These are phyloP conservation scores for Proales similis DNA, from an alignment of 1,140 invertebrate genomes.

Conservation along the genomic window DNA sequence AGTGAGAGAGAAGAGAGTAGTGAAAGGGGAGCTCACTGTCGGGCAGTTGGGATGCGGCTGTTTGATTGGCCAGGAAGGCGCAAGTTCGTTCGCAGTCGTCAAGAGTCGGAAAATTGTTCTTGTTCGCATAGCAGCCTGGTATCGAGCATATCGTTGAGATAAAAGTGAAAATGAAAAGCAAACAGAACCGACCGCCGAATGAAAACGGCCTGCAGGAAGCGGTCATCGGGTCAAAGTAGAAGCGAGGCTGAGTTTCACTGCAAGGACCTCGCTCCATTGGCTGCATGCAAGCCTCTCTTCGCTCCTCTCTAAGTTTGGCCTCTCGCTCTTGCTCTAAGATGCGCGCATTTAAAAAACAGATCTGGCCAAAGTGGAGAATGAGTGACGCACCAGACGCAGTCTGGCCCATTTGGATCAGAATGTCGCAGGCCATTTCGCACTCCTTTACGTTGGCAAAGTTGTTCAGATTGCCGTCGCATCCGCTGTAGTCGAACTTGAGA, in stretches of 20 bases:
- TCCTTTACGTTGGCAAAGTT: constrained; percentile 73
- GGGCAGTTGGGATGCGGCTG: too few species aligned
- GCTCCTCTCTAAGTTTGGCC: background rate
- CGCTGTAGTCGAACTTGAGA: constrained; percentile 73
- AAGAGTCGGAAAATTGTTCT: constrained; percentile 78
- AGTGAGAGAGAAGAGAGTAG: too few species aligned
- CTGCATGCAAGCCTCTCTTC: constrained; percentile 27
- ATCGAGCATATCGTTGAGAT: too few species aligned
- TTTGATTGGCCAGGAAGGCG: too few species aligned
- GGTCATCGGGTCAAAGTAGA: constrained; percentile 34
- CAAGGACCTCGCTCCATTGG: constrained; percentile 39
- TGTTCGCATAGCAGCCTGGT: constrained; percentile 72
- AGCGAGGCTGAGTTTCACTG: constrained; percentile 22
- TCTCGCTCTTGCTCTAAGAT: constrained; percentile 11
- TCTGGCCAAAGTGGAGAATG: background rate
- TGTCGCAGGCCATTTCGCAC: constrained; percentile 67
- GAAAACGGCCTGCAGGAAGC: constrained; percentile 48
- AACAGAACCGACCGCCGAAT: constrained; percentile 48
- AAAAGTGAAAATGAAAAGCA: background rate
- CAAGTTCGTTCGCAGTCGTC: constrained; percentile 73
- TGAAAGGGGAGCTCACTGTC: too few species aligned
- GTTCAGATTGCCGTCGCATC: constrained; percentile 80
- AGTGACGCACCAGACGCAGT: constrained; percentile 5
- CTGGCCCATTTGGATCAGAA: constrained; percentile 27
- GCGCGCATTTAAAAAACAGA: background rate